These are phyloP conservation scores for Semnopithecus entellus DNA, from an alignment of 2,113 vertebrate genomes.

Conservation along the genomic window DNA sequence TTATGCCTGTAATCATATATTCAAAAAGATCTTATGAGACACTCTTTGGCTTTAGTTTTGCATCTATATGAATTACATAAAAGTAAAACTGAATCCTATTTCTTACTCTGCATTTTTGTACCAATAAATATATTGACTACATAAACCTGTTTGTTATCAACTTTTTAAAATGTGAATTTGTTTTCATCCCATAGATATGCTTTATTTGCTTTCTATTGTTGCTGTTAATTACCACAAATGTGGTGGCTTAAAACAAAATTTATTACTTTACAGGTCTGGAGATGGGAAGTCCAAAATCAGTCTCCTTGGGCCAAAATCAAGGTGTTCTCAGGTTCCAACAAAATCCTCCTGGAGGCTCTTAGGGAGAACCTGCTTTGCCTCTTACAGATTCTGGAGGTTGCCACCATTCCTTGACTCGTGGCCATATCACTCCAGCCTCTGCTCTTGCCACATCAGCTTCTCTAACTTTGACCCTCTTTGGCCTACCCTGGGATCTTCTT, in stretches of 20 bases:
- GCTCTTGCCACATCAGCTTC: neutral
- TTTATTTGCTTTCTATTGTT: neutral
- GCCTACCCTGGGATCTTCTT: neutral
- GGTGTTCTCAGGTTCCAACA: neutral
- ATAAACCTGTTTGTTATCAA: neutral
- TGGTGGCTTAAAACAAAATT: neutral
- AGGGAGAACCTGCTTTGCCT: neutral
- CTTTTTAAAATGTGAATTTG: neutral
- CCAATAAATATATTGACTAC: neutral
- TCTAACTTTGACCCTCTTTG: neutral
- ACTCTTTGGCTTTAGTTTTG: neutral
- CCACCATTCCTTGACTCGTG: neutral
- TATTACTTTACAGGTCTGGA: neutral
- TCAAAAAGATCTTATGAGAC: neutral
- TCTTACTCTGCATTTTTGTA: neutral
- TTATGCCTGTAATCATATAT: neutral
- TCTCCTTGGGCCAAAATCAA: neutral
- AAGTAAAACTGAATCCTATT: neutral
- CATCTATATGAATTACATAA: neutral
- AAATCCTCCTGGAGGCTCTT: neutral
- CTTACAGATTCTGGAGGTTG: neutral
- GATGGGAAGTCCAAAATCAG: neutral
- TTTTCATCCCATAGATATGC: neutral
- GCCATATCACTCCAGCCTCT: neutral
- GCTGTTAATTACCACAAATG: neutral